Percentiles rank a stretch among this genome's conserved stretches.
Evolutionary conservation across 2,113 vertebrate species (phyloP).

Genomic region (Pungitius pungitius): DNA sequence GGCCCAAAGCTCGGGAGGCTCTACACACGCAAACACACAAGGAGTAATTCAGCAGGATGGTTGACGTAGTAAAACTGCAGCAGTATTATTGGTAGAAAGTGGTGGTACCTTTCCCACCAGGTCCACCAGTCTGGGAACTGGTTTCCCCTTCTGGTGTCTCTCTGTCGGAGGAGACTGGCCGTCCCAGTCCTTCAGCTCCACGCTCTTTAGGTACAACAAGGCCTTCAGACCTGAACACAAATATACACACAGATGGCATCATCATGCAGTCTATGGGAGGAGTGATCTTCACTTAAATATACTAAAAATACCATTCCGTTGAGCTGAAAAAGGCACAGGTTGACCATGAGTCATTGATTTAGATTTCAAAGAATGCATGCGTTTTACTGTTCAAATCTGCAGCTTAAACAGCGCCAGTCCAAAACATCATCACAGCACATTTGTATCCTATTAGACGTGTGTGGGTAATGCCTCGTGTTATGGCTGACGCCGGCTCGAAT

Average conservation of each 20-base stretch:
- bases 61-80: not conserved
- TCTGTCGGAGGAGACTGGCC: conserved; percentile 89
- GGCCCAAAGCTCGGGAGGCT: conserved; percentile 90
- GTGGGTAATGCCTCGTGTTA: not conserved
- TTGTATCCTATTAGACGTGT: not conserved
- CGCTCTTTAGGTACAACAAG: conserved; percentile 89
- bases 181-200: conserved; percentile 87
- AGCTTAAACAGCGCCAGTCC: too few relatives aligned
- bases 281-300: too few relatives aligned
- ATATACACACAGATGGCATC: not conserved
- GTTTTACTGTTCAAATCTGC: not conserved
- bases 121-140: conserved; percentile 81
- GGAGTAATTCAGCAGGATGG: not conserved
- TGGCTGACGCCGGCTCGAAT: not conserved
- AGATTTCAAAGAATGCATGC: too few relatives aligned
- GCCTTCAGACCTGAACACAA: conserved; percentile 81
- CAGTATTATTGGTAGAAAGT: not conserved
- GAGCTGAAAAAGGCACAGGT: not conserved
- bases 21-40: conserved; percentile 63
- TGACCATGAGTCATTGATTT: not conserved
- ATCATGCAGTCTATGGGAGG: not conserved
- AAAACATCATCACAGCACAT: not conserved
- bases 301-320: too few relatives aligned
- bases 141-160: conserved; percentile 91
- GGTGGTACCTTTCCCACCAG: conserved; percentile 85